Evolutionary conservation across 2,888 invertebrate species (phyloP).

Genomic region (Brachyptera risi): DNA sequence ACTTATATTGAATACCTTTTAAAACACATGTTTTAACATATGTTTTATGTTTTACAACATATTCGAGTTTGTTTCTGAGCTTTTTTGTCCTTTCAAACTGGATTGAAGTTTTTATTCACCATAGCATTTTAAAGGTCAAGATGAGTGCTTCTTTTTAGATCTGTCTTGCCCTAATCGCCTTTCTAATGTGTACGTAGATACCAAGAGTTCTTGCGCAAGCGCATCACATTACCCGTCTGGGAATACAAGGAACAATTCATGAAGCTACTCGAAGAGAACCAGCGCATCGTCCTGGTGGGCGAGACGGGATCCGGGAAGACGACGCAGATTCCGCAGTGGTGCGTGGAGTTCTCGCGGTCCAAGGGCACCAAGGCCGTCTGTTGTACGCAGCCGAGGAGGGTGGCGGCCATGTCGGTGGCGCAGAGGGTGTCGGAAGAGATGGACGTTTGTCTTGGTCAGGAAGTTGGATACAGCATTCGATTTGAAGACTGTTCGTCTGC

Average conservation of each 20-base stretch:
- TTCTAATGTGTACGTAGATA: slow-evolving; percentile 53
- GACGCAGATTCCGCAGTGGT: slow-evolving; percentile 98
- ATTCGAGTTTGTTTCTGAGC: no score
- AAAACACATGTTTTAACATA: no score
- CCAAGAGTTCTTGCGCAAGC: slow-evolving; percentile 81
- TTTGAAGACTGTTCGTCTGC: slow-evolving; percentile 98
- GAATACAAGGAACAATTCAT: slow-evolving; percentile 96
- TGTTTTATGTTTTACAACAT: no score
- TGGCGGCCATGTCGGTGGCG: slow-evolving; percentile 99
- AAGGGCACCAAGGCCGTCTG: slow-evolving; percentile 77
- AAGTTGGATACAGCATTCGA: slow-evolving; percentile 95
- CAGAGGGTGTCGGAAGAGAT: slow-evolving; percentile 99
- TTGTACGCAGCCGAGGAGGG: slow-evolving; percentile 94
- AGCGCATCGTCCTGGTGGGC: slow-evolving; percentile 94
- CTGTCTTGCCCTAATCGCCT: no score
- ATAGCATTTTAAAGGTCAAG: no score
- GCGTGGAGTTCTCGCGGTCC: slow-evolving; percentile 67
- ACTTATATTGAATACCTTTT: no score
- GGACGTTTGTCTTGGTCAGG: slow-evolving; percentile 89
- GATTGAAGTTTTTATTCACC: no score
- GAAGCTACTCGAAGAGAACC: slow-evolving; percentile 86
- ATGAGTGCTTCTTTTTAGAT: no score
- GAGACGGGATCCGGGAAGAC: slow-evolving; percentile 99
- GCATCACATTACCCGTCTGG: slow-evolving; percentile 93
- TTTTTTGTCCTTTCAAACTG: no score